Evolutionary conservation across 1,140 invertebrate species (phyloP).

Genomic region (Megalonaias nervosa): DNA sequence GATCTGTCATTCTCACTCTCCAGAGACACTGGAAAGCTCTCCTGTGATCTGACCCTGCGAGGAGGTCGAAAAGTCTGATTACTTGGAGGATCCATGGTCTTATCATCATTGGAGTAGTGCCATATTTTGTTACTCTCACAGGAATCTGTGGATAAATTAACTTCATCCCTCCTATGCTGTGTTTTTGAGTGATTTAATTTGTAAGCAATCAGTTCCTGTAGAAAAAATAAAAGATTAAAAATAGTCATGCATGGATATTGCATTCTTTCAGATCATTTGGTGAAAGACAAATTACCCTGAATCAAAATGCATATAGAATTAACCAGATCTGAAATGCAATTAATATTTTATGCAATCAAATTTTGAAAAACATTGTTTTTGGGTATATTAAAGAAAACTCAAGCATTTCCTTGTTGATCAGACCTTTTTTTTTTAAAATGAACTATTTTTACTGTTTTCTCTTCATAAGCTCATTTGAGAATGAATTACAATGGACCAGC

Average conservation of each 20-base stretch:
- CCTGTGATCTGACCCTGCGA: slow-evolving; percentile 5
- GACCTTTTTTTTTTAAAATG: no score
- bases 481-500: not conserved
- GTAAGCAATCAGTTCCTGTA: slow-evolving; percentile 78
- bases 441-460: not conserved
- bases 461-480: not conserved
- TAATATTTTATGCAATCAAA: not conserved
- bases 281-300: not conserved
- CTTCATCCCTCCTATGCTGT: no score
- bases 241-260: not conserved
- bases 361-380: not conserved
- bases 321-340: not conserved
- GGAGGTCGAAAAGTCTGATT: not conserved
- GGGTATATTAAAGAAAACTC: not conserved
- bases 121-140: not conserved
- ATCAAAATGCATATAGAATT: not conserved
- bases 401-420: not conserved
- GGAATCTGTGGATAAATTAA: no score
- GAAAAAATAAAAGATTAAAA: slow-evolving; percentile 21
- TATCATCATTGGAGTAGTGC: slow-evolving; percentile 27
- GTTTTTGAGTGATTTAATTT: slow-evolving; percentile 54
- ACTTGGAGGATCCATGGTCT: not conserved
- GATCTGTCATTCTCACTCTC: slow-evolving; percentile 1
- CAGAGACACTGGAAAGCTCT: not conserved
- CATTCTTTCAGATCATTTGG: not conserved